Evolutionary conservation across 1,140 invertebrate genomes (phyloP).

Genomic region (Babylonia areolata): DNA sequence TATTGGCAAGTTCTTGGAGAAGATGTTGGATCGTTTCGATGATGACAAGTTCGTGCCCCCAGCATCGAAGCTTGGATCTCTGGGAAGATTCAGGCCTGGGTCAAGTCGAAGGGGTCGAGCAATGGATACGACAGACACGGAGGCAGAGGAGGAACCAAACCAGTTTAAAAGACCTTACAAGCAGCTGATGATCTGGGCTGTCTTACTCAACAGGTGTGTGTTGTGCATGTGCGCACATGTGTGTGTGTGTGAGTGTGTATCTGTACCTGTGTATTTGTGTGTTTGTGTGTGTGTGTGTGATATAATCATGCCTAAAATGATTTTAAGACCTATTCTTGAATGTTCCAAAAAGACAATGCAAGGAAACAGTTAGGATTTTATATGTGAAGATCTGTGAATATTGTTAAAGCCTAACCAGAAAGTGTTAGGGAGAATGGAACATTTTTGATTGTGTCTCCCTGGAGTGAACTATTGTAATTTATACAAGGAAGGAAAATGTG

Average conservation of each 20-base stretch:
- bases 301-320: no score
- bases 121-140: constrained; percentile 30
- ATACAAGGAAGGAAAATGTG: no score
- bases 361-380: no score
- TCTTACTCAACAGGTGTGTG: constrained; percentile 65
- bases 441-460: no score
- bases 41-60: background rate
- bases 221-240: background rate
- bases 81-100: background rate
- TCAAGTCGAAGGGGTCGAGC: background rate
- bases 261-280: background rate
- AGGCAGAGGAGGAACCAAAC: constrained; percentile 36
- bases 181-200: constrained; percentile 68
- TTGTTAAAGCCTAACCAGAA: no score
- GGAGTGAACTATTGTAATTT: no score
- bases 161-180: constrained; percentile 68
- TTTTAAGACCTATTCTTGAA: no score
- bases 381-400: no score
- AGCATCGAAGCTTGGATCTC: background rate
- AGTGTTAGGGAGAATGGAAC: constrained; percentile 1
- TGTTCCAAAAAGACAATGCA: no score
- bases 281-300: background rate
- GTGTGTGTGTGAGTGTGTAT: constrained; percentile 19
- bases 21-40: constrained; percentile 64
- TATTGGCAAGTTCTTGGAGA: constrained; percentile 55